Conservation (phyloP, 37 sponge, comb jelly and placozoan genomes). For the Spongia lamella region DNA sequence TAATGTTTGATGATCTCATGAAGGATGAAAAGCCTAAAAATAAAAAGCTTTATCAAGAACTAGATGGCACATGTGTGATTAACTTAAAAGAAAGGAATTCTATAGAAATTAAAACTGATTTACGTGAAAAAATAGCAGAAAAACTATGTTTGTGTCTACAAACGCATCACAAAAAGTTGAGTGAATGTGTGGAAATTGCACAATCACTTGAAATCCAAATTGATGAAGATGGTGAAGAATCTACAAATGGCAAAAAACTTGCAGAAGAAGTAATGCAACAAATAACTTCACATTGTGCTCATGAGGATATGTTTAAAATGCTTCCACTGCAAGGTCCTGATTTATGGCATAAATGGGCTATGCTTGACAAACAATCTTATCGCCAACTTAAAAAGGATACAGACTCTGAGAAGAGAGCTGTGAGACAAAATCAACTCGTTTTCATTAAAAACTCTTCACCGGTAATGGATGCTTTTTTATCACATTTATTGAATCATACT, state of each 20-base stretch:
- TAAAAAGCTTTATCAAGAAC: not conserved
- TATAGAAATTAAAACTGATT: not conserved
- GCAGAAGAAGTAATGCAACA: constrained; percentile 1
- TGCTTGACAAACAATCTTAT: constrained; percentile 13
- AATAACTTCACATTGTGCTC: not conserved
- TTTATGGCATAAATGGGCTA: constrained; percentile 31
- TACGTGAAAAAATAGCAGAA: not conserved
- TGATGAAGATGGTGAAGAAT: constrained; percentile 19
- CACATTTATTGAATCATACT: not conserved
- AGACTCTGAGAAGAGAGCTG: not conserved
- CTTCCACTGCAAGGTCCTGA: constrained; percentile 22
- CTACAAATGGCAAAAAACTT: not conserved
- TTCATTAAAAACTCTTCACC: not conserved
- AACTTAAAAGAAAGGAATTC: not conserved
- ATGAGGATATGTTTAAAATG: not conserved
- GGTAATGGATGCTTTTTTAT: constrained; percentile 10
- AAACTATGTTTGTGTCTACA: not conserved
- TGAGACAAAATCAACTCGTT: constrained; percentile 4
- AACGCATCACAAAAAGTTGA: not conserved
- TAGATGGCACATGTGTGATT: not conserved
- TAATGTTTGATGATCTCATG: not conserved
- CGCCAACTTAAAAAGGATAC: constrained; percentile 1
- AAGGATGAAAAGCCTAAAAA: not conserved
- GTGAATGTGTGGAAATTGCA: not conserved
- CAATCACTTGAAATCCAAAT: not conserved